These are phyloP conservation scores for Alectura lathami DNA, from an alignment of 2,113 vertebrate genomes.

Conservation along the genomic window DNA sequence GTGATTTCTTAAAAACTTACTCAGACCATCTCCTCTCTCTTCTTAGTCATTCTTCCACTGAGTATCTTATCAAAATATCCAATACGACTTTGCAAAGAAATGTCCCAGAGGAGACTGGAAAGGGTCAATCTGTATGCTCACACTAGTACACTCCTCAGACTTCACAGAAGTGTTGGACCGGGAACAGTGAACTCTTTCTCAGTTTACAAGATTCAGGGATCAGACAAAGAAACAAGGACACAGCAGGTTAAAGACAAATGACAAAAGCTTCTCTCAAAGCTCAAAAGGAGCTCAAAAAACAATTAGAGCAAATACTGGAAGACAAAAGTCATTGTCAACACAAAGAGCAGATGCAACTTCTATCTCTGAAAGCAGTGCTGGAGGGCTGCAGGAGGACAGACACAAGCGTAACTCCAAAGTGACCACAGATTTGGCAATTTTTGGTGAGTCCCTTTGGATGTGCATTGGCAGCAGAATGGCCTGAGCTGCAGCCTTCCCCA, in stretches of 20 bases:
- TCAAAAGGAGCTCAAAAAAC: background rate
- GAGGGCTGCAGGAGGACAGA: background rate
- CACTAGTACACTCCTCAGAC: background rate
- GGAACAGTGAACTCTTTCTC: background rate
- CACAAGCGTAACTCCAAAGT: background rate
- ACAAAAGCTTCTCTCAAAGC: background rate
- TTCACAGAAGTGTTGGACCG: background rate
- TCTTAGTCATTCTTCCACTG: background rate
- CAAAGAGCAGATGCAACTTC: background rate
- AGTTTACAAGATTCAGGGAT: background rate
- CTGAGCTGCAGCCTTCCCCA: background rate
- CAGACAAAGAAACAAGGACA: background rate
- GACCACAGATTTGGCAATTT: background rate
- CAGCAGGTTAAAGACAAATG: background rate
- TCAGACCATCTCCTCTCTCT: background rate
- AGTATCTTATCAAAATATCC: background rate
- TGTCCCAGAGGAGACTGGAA: background rate
- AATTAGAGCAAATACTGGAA: background rate
- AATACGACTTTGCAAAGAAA: background rate
- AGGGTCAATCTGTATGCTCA: background rate
- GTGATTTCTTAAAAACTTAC: background rate
- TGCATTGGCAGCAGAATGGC: rapidly evolving
- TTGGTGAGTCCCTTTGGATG: background rate
- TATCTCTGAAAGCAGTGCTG: background rate
- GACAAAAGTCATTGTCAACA: background rate